Evolutionary conservation across 2,797 vertebrate genomes (phyloP).

Genomic region (Aeoliscus strigatus): DNA sequence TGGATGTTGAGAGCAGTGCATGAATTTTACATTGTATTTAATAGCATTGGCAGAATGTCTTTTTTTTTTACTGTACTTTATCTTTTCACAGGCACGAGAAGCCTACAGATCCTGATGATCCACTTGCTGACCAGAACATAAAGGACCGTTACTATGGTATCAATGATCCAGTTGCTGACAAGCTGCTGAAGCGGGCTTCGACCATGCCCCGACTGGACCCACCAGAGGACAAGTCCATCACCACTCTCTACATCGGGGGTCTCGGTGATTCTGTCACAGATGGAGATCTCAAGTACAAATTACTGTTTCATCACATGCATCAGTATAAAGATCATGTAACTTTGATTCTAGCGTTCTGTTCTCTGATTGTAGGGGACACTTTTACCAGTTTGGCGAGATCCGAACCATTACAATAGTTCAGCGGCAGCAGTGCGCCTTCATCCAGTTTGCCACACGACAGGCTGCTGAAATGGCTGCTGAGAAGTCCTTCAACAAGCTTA

Average conservation of each 20-base stretch:
- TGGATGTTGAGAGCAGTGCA: neutral
- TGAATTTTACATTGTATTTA: too few relatives aligned
- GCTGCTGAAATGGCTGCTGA: conserved; percentile 92
- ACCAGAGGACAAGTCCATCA: conserved; percentile 96
- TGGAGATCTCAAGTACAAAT: conserved; percentile 87
- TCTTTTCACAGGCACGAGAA: conserved; percentile 85
- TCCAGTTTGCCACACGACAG: conserved; percentile 94
- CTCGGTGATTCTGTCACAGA: conserved; percentile 93
- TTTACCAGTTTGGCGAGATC: conserved; percentile 98
- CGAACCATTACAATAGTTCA: conserved; percentile 94
- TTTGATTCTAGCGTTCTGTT: neutral
- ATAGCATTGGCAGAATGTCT: neutral
- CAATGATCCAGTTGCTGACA: conserved; percentile 96
- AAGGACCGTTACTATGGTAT: conserved; percentile 98
- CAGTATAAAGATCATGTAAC: neutral
- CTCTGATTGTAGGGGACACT: conserved; percentile 82
- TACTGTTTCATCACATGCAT: neutral
- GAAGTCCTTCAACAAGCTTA: conserved; percentile 98
- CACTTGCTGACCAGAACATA: conserved; percentile 97
- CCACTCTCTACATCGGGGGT: conserved; percentile 93
- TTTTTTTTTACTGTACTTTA: neutral
- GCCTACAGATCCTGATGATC: conserved; percentile 96
- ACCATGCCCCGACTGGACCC: conserved; percentile 95
- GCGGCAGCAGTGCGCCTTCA: conserved; percentile 96
- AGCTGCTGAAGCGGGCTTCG: conserved; percentile 92